Evolutionary conservation across 2,797 vertebrate species (phyloP), one percentile per base, ranked within the genome.

Genomic region (Syngnathus acus): DNA sequence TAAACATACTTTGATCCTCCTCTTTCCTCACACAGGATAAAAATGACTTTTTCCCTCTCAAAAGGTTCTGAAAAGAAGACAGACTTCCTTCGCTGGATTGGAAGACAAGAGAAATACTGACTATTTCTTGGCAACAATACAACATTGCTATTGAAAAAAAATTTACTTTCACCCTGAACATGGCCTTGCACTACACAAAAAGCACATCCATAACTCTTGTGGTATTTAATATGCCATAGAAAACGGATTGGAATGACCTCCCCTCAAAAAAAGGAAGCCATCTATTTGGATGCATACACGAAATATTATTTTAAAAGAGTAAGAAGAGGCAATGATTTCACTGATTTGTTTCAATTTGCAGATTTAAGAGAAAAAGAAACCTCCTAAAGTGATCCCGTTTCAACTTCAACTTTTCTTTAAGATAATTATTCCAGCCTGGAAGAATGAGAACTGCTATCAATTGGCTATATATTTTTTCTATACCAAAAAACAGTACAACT

Each of bases 1-100:
- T 78, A 77, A 84, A 84, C 61, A 72, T 62, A 65, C 78, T 82
- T 80, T 81, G 79, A 84, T 79, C 69, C 62, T 68, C 67, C 65
- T 68, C 65, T 71, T 57, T 14, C 45, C 61, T 45, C 57, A 62
- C 66, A 59, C 26, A 5, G 47, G 26, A 66, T 69, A 64, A 79
- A 32, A 68, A 76, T 64, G 66, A 67, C 60, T 76, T 70, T 74
- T 70, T 72, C 2, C 23, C 10, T 53, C 11, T 55, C 75, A 9
- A 76, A 77, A 80, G 64, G 68, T 70, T 38, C 65, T 80, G 68
- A 72, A 65, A 79, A 76, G 82, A 73, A 72, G 69, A 77, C 70
- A 69, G 37, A 72, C 83, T 76, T 79, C 51, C 73, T 75, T 71
- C 58, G 62, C 10, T 43, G 39, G 23, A 62, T 13, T 32, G 54